Percentiles rank a stretch among this genome's conserved stretches.
Conservation (phyloP, 1,140 invertebrate species). For the Pseudomyrmex cubaensis region DNA sequence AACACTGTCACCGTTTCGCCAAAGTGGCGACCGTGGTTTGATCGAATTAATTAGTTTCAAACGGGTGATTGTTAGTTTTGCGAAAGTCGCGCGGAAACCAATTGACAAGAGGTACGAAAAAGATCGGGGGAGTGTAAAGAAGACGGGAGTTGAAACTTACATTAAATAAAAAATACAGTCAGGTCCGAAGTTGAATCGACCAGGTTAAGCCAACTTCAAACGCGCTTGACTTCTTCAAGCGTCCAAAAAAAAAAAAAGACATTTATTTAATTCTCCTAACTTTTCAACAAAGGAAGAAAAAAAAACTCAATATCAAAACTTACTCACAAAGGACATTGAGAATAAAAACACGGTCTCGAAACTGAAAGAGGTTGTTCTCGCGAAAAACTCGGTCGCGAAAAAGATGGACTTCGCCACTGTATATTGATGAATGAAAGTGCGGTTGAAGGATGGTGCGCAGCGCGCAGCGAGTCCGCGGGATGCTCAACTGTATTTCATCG, state of each 20-base stretch:
- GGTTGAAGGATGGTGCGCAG: neutral
- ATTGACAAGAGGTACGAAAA: neutral
- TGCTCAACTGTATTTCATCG: slow-evolving; percentile 42
- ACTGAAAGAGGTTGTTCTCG: slow-evolving; percentile 11
- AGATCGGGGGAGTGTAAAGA: neutral
- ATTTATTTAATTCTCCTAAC: neutral
- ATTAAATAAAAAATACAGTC: neutral
- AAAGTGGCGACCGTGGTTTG: slow-evolving; percentile 49
- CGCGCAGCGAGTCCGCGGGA: neutral
- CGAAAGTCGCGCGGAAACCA: neutral
- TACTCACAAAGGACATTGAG: neutral
- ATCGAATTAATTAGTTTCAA: slow-evolving; percentile 54
- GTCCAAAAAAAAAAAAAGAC: neutral
- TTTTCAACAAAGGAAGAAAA: neutral
- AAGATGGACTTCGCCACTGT: neutral
- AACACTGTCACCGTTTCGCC: slow-evolving; percentile 19
- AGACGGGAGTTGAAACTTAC: neutral
- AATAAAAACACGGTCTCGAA: neutral
- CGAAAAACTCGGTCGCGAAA: slow-evolving; percentile 3
- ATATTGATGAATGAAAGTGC: slow-evolving; percentile 9
- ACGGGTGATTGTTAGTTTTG: slow-evolving; percentile 38
- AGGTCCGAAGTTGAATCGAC: neutral
- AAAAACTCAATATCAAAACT: neutral
- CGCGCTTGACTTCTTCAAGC: neutral
- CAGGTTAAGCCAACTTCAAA: neutral